Evolutionary conservation across 2,888 invertebrate genomes (phyloP).

Genomic region (Drosophila atripex): DNA sequence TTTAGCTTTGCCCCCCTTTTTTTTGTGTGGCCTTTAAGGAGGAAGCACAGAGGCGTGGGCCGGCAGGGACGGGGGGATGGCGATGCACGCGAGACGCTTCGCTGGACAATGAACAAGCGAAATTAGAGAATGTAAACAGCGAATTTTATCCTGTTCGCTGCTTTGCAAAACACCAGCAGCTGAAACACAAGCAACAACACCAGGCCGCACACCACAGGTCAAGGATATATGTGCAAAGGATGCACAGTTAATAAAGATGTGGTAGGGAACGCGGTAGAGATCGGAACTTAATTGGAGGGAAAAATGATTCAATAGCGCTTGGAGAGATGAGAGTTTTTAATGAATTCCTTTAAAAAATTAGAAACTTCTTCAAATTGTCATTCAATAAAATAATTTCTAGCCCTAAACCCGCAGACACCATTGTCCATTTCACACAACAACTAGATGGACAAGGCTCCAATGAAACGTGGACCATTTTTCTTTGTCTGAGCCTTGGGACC

Average conservation of each 20-base stretch:
- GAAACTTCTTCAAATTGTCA: no score
- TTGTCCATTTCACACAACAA: neutral
- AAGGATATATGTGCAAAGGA: constrained; percentile 31
- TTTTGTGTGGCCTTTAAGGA: constrained; percentile 1
- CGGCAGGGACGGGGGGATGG: neutral
- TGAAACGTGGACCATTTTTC: constrained; percentile 71
- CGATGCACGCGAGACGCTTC: constrained; percentile 74
- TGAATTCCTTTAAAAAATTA: no score
- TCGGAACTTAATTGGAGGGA: no score
- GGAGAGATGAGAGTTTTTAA: no score
- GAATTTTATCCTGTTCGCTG: constrained; percentile 78
- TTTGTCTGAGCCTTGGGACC: constrained; percentile 50
- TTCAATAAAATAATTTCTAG: no score
- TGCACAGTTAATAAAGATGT: no score
- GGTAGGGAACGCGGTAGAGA: no score
- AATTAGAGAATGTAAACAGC: constrained; percentile 80
- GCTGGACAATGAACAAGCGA: constrained; percentile 80
- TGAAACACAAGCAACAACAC: constrained; percentile 28
- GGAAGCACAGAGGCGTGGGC: neutral
- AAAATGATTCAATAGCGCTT: no score
- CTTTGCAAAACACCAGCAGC: constrained; percentile 42
- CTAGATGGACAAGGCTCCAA: constrained; percentile 35
- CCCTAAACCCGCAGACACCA: neutral
- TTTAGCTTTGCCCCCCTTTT: neutral
- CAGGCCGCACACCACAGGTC: constrained; percentile 19